These are phyloP conservation scores for Dynastes tityus DNA, from an alignment of 2,888 invertebrate genomes.

Conservation along the genomic window DNA sequence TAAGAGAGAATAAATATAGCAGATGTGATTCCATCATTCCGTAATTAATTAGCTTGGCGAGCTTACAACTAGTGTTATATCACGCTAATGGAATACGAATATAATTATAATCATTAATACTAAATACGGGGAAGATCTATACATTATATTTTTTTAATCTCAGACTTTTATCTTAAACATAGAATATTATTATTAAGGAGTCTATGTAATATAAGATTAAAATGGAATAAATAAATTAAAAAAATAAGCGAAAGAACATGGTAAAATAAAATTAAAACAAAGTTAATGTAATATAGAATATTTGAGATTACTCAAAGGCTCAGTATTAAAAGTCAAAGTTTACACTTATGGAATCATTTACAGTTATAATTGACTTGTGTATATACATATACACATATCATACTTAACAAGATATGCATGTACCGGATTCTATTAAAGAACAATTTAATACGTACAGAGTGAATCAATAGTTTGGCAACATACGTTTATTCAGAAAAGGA, in stretches of 20 bases:
- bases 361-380: slow-evolving; percentile 5
- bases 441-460: too few species aligned
- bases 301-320: slow-evolving; percentile 9
- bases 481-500: too few species aligned
- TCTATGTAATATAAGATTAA: neutral
- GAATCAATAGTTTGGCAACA: too few species aligned
- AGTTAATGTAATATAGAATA: neutral
- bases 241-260: slow-evolving; percentile 2
- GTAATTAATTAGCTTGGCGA: slow-evolving; percentile 1
- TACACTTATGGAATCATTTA: neutral
- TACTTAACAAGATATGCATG: neutral
- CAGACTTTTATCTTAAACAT: slow-evolving; percentile 45
- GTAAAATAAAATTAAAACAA: neutral
- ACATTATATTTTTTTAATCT: slow-evolving; percentile 17
- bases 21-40: slow-evolving; percentile 8
- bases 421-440: too few species aligned
- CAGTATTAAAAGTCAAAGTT: slow-evolving; percentile 33
- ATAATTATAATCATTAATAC: slow-evolving; percentile 38
- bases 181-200: slow-evolving; percentile 26
- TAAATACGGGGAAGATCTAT: slow-evolving; percentile 46
- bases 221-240: neutral
- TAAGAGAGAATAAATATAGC: slow-evolving; percentile 2
- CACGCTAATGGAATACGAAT: slow-evolving; percentile 2
- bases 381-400: neutral
- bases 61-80: neutral